Evolutionary conservation across 2,113 vertebrate genomes (phyloP).

Genomic region (Hippocampus mohnikei): DNA sequence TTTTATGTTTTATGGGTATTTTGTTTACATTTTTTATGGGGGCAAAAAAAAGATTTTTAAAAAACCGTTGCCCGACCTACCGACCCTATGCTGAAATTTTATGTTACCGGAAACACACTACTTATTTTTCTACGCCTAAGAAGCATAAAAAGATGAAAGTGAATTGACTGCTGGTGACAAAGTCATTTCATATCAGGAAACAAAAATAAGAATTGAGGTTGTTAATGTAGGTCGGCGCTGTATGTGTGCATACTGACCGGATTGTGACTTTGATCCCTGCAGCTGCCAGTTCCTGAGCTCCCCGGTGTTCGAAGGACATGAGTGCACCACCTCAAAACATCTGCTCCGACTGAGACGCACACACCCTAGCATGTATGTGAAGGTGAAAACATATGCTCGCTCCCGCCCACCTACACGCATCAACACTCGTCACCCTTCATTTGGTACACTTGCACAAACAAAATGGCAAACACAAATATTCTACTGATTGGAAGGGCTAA

Average conservation of each 20-base stretch:
- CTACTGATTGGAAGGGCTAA: background rate
- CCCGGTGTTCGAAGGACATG: slow-evolving; percentile 40
- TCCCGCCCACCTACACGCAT: slow-evolving; percentile 16
- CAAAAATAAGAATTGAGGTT: background rate
- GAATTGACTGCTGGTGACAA: background rate
- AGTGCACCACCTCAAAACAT: slow-evolving; percentile 39
- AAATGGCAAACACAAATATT: background rate
- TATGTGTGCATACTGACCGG: slow-evolving; percentile 14
- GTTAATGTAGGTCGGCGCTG: background rate
- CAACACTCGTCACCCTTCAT: background rate
- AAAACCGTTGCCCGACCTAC: too few relatives aligned
- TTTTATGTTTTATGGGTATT: too few relatives aligned
- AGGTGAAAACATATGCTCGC: slow-evolving; percentile 13
- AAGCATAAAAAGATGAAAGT: background rate
- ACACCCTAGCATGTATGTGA: slow-evolving; percentile 9
- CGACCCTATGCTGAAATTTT: too few relatives aligned
- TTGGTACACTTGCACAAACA: background rate
- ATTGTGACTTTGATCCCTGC: slow-evolving; percentile 49
- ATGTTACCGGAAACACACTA: too few relatives aligned
- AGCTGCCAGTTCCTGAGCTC: slow-evolving; percentile 34
- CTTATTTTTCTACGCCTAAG: too few relatives aligned
- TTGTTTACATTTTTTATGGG: too few relatives aligned
- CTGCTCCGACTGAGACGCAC: slow-evolving; percentile 34
- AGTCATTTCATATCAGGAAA: background rate
- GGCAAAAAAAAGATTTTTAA: too few relatives aligned